Conservation (phyloP, 2,113 vertebrate species). For the Ammodytes marinus region DNA sequence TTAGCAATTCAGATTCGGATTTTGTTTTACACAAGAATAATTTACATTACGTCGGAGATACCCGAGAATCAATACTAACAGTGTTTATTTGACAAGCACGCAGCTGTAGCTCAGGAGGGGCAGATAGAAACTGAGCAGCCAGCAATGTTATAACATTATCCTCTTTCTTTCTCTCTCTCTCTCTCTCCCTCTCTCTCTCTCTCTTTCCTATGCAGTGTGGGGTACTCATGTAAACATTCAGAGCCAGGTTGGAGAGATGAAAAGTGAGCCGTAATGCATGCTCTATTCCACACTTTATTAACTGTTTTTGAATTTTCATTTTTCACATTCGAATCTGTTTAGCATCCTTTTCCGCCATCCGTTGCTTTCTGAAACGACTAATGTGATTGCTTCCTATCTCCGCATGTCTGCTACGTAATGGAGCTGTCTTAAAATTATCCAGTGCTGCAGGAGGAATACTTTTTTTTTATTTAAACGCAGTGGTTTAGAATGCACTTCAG, state of each 20-base stretch:
- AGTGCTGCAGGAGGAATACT: background rate
- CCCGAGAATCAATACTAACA: slow-evolving; percentile 41
- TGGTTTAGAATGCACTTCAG: slow-evolving; percentile 3
- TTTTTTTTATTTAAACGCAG: slow-evolving; percentile 4
- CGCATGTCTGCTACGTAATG: slow-evolving; percentile 24
- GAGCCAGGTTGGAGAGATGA: slow-evolving; percentile 6
- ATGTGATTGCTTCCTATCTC: slow-evolving; percentile 37
- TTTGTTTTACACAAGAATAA: slow-evolving; percentile 39
- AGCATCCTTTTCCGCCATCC: slow-evolving; percentile 33
- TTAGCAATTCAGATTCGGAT: slow-evolving; percentile 31
- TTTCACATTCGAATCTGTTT: slow-evolving; percentile 50
- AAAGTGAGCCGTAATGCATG: slow-evolving; percentile 17
- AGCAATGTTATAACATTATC: slow-evolving; percentile 48
- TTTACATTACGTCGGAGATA: slow-evolving; percentile 27
- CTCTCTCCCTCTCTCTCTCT: slow-evolving; percentile 21
- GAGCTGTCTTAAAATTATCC: slow-evolving; percentile 37
- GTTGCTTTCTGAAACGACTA: slow-evolving; percentile 45
- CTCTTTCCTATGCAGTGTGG: background rate
- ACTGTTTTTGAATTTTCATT: slow-evolving; percentile 57
- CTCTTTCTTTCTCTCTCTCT: slow-evolving; percentile 11
- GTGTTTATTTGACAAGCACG: slow-evolving; percentile 30
- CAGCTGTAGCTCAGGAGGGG: slow-evolving; percentile 24
- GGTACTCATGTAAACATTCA: slow-evolving; percentile 39
- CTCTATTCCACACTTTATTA: slow-evolving; percentile 57
- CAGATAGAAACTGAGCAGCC: slow-evolving; percentile 17